Conservation (phyloP, 2,113 vertebrate species). For the Gallinago media region DNA sequence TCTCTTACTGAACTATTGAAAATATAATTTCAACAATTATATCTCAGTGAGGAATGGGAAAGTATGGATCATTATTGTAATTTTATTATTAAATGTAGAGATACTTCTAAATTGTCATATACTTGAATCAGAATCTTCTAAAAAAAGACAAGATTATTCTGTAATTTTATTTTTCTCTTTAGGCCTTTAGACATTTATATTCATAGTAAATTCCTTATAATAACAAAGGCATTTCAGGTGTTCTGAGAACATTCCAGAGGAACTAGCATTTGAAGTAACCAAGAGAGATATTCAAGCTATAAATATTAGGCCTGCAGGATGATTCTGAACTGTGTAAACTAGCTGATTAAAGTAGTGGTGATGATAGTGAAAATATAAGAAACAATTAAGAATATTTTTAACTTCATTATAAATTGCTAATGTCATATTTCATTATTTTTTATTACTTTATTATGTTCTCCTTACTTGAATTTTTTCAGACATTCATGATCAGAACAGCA, state of each 20-base stretch:
- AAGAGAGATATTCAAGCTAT: neutral
- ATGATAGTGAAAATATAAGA: neutral
- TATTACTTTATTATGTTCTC: constrained; percentile 67
- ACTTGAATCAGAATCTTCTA: neutral
- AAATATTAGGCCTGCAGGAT: neutral
- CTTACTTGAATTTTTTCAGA: constrained; percentile 78
- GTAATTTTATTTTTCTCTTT: neutral
- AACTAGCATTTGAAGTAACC: neutral
- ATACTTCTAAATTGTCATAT: neutral
- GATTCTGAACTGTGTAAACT: neutral
- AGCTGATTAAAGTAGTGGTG: neutral
- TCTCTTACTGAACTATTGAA: neutral
- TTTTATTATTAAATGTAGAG: neutral
- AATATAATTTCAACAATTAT: neutral
- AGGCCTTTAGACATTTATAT: neutral
- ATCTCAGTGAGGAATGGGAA: neutral
- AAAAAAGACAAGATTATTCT: neutral
- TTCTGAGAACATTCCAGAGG: neutral
- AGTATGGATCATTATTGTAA: neutral
- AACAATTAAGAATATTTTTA: neutral
- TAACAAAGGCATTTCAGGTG: neutral
- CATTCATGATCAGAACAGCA: constrained; percentile 89
- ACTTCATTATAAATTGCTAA: neutral
- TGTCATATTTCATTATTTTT: neutral
- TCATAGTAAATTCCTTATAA: neutral